A percentile compares a stretch with the other conserved stretches of the same genome.
These are phyloP conservation scores for Galbula dea DNA, from an alignment of 2,113 vertebrate genomes.

Conservation along the genomic window DNA sequence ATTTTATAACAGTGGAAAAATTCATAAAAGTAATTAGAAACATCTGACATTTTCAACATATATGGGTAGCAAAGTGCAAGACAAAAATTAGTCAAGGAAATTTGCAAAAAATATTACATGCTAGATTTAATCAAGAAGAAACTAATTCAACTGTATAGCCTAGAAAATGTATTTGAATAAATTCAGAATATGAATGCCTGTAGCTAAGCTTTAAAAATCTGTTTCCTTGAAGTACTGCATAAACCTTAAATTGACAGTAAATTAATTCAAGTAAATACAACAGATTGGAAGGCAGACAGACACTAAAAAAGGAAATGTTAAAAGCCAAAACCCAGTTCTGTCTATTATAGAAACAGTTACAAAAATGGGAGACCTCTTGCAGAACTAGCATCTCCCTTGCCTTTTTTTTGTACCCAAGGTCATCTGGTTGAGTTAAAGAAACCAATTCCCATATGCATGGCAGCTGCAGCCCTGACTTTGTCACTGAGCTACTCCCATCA, in stretches of 20 bases:
- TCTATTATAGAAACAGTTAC: not conserved
- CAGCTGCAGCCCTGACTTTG: not conserved
- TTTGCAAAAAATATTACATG: not conserved
- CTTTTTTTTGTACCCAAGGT: not conserved
- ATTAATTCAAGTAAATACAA: not conserved
- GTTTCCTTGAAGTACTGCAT: not conserved
- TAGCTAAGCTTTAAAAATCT: not conserved
- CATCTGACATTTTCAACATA: not conserved
- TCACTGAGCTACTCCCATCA: not conserved
- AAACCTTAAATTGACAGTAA: not conserved
- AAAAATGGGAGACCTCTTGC: not conserved
- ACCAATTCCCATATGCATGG: not conserved
- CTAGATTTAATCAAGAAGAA: not conserved
- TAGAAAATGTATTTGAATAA: not conserved
- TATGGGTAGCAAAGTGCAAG: not conserved
- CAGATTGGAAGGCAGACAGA: not conserved
- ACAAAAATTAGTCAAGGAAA: not conserved
- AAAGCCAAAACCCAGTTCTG: slow-evolving; percentile 2
- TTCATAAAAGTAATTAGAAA: not conserved
- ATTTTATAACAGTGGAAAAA: not conserved
- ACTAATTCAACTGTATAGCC: not conserved
- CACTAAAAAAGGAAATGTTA: not conserved
- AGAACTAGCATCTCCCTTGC: not conserved
- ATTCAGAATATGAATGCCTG: not conserved
- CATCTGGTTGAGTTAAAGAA: slow-evolving; percentile 31